A percentile compares a stretch with the other conserved stretches of the same genome.
These are phyloP conservation scores for Plestiodon gilberti DNA, from an alignment of 2,113 vertebrate species.

Conservation along the genomic window DNA sequence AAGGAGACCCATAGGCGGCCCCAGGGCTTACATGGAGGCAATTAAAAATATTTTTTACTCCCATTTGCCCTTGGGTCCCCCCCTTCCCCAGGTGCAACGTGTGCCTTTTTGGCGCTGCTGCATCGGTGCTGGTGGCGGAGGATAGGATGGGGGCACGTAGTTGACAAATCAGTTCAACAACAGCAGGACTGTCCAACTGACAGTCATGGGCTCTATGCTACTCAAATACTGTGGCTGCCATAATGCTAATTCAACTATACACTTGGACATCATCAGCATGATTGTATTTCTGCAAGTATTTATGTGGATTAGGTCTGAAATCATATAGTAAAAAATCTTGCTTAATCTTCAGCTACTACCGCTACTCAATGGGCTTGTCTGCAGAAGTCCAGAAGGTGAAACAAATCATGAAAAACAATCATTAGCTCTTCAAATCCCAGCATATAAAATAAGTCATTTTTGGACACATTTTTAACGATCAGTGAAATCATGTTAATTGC, in stretches of 20 bases:
- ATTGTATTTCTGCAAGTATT: not conserved
- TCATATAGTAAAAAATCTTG: not conserved
- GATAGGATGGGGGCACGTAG: too few relatives aligned
- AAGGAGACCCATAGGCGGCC: too few relatives aligned
- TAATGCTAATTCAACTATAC: not conserved
- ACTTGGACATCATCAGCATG: not conserved
- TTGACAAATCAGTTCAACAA: not conserved
- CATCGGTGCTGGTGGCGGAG: too few relatives aligned
- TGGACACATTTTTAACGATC: not conserved
- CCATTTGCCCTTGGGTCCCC: too few relatives aligned
- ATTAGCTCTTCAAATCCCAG: not conserved
- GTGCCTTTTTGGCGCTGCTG: too few relatives aligned
- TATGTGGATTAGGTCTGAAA: not conserved
- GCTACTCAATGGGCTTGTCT: not conserved
- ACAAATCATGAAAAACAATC: not conserved
- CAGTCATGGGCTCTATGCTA: not conserved
- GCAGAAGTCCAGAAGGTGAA: not conserved
- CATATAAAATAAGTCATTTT: not conserved
- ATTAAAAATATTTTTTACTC: too few relatives aligned
- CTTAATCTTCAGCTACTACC: not conserved
- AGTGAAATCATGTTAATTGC: not conserved
- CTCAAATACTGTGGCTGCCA: too few relatives aligned
- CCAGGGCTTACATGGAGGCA: too few relatives aligned
- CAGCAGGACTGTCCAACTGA: not conserved
- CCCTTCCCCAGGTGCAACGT: too few relatives aligned